These are phyloP conservation scores for Trematomus loennbergii DNA, from an alignment of 2,113 vertebrate genomes.

Conservation along the genomic window DNA sequence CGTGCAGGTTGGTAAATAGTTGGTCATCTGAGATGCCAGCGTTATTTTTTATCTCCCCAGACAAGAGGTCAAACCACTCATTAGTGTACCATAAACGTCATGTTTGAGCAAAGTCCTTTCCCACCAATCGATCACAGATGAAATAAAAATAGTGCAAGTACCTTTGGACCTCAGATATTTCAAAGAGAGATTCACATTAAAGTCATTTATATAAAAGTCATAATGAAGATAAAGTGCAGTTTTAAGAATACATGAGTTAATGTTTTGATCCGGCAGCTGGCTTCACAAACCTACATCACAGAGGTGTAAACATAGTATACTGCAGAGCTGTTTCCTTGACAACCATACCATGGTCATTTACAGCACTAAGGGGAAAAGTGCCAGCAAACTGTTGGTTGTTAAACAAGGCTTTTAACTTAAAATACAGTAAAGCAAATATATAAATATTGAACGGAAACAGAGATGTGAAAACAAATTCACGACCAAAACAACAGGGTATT, in stretches of 20 bases:
- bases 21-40: neutral
- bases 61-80: neutral
- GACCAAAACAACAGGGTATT: no score
- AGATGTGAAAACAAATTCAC: neutral
- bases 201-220: neutral
- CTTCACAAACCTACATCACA: constrained; percentile 54
- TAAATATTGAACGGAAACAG: neutral
- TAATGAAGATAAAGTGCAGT: neutral
- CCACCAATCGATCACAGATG: neutral
- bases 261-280: constrained; percentile 9
- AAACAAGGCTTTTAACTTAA: constrained; percentile 41
- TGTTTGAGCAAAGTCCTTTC: neutral
- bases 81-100: neutral
- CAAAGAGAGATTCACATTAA: no score
- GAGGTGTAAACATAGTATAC: constrained; percentile 54
- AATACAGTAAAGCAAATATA: constrained; percentile 30
- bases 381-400: constrained; percentile 53
- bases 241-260: constrained; percentile 1
- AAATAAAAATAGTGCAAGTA: neutral
- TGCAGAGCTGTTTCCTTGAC: constrained; percentile 71
- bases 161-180: no score
- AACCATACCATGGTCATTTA: constrained; percentile 37
- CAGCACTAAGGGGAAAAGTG: constrained; percentile 27
- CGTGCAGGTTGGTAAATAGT: neutral
- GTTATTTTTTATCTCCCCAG: neutral